Evolutionary conservation across 2,797 vertebrate genomes (phyloP).

Genomic region (Ispidina picta): DNA sequence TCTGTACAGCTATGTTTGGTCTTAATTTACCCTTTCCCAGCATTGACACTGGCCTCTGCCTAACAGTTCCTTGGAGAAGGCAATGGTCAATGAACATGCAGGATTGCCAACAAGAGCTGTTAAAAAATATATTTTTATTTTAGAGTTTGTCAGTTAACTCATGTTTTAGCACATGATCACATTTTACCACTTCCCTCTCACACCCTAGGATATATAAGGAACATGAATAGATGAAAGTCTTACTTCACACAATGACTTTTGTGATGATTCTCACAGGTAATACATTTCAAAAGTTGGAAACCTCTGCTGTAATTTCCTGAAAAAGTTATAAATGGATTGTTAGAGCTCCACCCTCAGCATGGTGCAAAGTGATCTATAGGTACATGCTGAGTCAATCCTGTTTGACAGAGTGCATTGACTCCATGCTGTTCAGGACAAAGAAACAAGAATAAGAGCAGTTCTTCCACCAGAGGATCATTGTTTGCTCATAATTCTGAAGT

Average conservation of each 20-base stretch:
- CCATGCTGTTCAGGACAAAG: neutral
- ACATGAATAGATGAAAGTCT: neutral
- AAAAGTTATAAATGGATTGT: neutral
- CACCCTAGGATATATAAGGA: neutral
- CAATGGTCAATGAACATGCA: neutral
- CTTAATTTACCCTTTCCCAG: neutral
- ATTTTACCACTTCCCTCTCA: neutral
- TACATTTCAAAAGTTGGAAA: neutral
- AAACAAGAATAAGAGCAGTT: neutral
- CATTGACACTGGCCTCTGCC: neutral
- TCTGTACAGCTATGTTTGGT: neutral
- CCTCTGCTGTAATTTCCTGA: neutral
- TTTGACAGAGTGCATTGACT: neutral
- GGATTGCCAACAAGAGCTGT: neutral
- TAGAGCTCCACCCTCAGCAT: neutral
- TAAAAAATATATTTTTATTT: neutral
- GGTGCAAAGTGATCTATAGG: neutral
- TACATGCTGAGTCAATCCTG: neutral
- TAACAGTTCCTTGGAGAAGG: neutral
- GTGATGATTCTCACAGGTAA: neutral
- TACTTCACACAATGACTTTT: neutral
- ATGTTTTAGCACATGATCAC: neutral
- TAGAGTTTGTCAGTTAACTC: neutral
- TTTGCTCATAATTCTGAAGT: neutral
- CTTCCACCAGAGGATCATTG: neutral